These are phyloP conservation scores for Pteria penguin DNA, from an alignment of 2,888 invertebrate species.

Conservation along the genomic window DNA sequence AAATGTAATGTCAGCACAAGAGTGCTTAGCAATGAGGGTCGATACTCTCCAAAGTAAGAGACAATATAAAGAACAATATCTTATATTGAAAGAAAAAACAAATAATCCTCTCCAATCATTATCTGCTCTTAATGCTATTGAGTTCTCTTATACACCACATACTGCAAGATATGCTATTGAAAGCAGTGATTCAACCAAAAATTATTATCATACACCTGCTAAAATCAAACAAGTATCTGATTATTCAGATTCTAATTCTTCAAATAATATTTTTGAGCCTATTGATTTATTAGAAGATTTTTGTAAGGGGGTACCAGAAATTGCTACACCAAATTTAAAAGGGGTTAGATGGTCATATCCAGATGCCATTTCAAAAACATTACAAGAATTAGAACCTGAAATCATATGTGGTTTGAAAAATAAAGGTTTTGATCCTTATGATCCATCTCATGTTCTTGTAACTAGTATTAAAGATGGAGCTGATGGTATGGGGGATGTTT, in stretches of 20 bases:
- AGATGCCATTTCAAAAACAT: neutral
- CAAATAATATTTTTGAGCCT: neutral
- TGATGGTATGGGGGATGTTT: constrained; percentile 30
- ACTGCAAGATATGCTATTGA: no score
- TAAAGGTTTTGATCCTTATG: constrained; percentile 10
- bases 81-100: no score
- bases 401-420: constrained; percentile 14
- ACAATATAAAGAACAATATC: no score
- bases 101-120: neutral
- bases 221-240: neutral
- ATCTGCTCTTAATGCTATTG: neutral
- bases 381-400: constrained; percentile 16
- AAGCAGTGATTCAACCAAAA: neutral
- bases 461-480: constrained; percentile 27
- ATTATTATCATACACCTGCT: neutral
- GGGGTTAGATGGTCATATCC: neutral
- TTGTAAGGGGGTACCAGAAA: neutral
- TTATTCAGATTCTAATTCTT: neutral
- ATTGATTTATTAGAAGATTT: neutral
- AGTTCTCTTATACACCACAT: neutral
- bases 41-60: neutral
- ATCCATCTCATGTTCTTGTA: constrained; percentile 8
- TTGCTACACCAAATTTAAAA: neutral
- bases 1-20: neutral
- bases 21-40: neutral